These are phyloP conservation scores for Leptonema lineaticorne DNA, from an alignment of 1,140 invertebrate species.

Conservation along the genomic window DNA sequence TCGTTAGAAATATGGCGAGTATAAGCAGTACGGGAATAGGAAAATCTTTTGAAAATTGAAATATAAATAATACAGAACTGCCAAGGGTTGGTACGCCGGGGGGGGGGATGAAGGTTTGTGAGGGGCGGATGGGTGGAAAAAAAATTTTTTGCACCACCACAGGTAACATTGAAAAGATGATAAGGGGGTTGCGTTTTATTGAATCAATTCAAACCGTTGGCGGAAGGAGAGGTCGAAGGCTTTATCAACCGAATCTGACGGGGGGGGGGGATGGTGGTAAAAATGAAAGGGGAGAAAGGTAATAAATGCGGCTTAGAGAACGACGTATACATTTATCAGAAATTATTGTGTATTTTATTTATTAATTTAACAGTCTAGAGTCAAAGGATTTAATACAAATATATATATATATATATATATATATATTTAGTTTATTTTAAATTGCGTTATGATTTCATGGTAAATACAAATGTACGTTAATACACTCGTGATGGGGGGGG, in stretches of 20 bases:
- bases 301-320: conserved; percentile 3
- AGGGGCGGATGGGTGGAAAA: background rate
- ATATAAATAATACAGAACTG: conserved; percentile 41
- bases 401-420: conserved; percentile 5
- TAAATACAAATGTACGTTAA: background rate
- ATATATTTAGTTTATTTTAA: conserved; percentile 36
- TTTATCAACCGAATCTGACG: background rate
- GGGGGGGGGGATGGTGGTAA: background rate
- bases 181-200: conserved; percentile 36
- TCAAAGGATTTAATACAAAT: background rate
- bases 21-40: conserved; percentile 22
- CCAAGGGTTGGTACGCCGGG: no score
- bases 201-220: conserved; percentile 39
- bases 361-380: background rate
- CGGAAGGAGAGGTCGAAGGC: conserved; percentile 13
- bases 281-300: background rate
- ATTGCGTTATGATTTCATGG: conserved; percentile 36
- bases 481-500: no score
- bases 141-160: background rate
- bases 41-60: conserved; percentile 42
- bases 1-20: conserved; percentile 8
- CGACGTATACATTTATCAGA: conserved; percentile 15
- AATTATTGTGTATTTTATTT: no score
- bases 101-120: no score
- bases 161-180: background rate